Base-by-base conservation (phyloP, 2,113 vertebrate species). In the Pedetes capensis region DNA sequence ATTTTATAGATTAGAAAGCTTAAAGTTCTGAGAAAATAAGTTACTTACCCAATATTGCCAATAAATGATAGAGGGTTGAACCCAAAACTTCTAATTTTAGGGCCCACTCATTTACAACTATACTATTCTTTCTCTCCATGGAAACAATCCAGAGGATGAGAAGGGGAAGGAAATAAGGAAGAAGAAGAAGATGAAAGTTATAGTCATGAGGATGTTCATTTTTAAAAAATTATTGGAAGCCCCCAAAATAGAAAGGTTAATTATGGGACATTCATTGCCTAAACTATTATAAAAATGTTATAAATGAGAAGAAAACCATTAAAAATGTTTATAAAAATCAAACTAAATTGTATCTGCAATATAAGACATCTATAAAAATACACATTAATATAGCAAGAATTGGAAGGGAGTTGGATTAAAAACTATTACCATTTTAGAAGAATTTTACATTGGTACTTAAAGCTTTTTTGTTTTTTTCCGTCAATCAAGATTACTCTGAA, bases 1-100 rank as follows among this genome's bases (percentile, higher is more conserved):
- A 63, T 80, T 91, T 89, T 85, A 95, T 27, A 94, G 34, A 79
- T 89, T 87, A 89, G 42, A 44, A 93, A 96, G 29, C 47, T 92
- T n/a, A 79, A 92, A 59, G 25, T 94, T 88, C 84, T 47, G 34
- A 92, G 55, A 85, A 91, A 86, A 75, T 34, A 76, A 86, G 10
- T 78, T 87, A 63, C 23, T 89, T 81, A 27, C 17, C 34, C 42
- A 59, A 44, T 74, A 94, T 42, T 96, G 27, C 47, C 53, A 91
- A 32, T 86, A 91, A 81, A 25, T 80, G 32, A 87, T 76, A 63
- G 16, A 76, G 14, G 44, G 86, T 82, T 85, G 23, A 92, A 96
- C 22, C 23, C 39, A 74, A 55, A 94, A 85, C 10, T 32, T 96
- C 69, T 68, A n/a, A 93, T 64, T 94, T 93, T 87, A 53, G 20